Base-by-base conservation (phyloP, 2,888 invertebrate genomes). In the Cheilosia vulpina region DNA sequence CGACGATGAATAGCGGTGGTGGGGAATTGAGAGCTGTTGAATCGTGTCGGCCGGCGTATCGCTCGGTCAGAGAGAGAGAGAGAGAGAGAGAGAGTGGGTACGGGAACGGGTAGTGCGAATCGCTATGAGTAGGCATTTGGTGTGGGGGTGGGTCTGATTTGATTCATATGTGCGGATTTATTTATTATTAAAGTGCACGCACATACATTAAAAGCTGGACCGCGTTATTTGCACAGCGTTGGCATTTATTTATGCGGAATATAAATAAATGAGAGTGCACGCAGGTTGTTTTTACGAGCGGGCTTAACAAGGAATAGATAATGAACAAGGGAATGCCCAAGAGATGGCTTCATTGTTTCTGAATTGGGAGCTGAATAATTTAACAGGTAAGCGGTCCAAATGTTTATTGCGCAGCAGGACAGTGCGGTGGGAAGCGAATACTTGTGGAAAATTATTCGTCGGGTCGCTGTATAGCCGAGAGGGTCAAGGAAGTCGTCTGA, bases 161-260 rank as follows among this genome's bases (percentile, higher is more conserved):
- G 57, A 68, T 79, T 65, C 83, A 72, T 76, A 55, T 76, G 66
- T 81, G 81, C 66, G 77, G 34, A 38, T 55, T 76, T 72, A 80
- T 85, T 76, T 72, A 85, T 85, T 85, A 85, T 71, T 81, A 66
- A 81, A 81, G 41, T 57, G 60, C 53, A 57, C 57, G 52, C 71
- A 66, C 50, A 81, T 41, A 43, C 53, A 60, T 62, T 57, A 53
- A 69, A 50, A 71, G 24, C 62, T 71, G 58, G 52, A 77, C 17
- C 34, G 52, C 65, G 63, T 53, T 66, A 45, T 63, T 47, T 69
- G 17, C 38, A 47, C 58, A 45, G 52, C 58, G 34, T 47, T n/a
- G 58, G 43, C 47, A 71, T 65, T 77, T 65, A 82, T 77, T 82
- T 66, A 83, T 83, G 62, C 58, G 34, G 15, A 27, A 38, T 63